Evolutionary conservation across 2,113 vertebrate species (phyloP), one percentile per base, ranked within the genome.

Genomic region (Galeopterus variegatus): DNA sequence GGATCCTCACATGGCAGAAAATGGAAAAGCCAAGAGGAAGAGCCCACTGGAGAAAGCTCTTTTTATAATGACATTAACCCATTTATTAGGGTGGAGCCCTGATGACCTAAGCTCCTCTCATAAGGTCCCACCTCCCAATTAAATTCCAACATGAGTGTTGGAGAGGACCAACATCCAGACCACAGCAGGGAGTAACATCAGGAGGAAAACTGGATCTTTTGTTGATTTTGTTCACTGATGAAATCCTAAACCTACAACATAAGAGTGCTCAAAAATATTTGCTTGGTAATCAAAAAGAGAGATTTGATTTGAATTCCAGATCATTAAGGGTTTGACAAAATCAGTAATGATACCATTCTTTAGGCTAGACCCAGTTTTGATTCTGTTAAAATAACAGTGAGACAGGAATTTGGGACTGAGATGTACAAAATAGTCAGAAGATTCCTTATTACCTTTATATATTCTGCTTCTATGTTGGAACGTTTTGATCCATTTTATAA

Each of bases 231-330:
- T 54, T 89, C 48, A 82, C 2, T 76, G 52, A 76, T 65, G 28
- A 48, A 72, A 50, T 80, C 12, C 6, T 62, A 62, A 24, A 7
- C 54, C 48, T 67, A 79, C 31, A 83, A 73, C 1, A 28, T 33
- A 70, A 58, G 19, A 77, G 18, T 67, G 5, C 15, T 94, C 36
- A 91, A 87, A 77, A 70, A 50, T 50, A 54, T 6, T 79, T 79
- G 11, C 17, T 97, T 88, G 18, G 26, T 56, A 75, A 54, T 14
- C 58, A 5, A 93, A 92, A 88, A 85, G 26, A 77, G 11, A 90
- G 1, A 82, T 83, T 72, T 87, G 19, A 88, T 94, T 92, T 73
- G 69, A 64, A 92, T 81, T 89, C 67, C 14, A 85, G 7, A 11
- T 19, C 23, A 77, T 62, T 54, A 41, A 48, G 58, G 41, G 18